A percentile compares a stretch with the other conserved stretches of the same genome.
These are phyloP conservation scores for Anguilla pacifica DNA, from an alignment of 2,797 vertebrate genomes.

Conservation along the genomic window DNA sequence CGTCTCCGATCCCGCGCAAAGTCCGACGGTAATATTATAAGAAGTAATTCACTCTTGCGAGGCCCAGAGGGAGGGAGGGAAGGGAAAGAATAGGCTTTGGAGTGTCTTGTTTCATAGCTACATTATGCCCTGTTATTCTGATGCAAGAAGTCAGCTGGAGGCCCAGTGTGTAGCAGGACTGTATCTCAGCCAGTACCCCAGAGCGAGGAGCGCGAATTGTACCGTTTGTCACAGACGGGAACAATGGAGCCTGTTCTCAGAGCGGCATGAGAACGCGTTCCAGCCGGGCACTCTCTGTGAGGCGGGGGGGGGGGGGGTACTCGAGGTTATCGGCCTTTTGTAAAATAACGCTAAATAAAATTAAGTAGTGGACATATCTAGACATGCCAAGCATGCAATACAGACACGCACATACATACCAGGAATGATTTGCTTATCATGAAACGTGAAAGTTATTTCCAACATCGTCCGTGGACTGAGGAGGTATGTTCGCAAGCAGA, in stretches of 20 bases:
- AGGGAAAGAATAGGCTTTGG: slow-evolving; percentile 17
- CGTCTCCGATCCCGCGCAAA: neutral
- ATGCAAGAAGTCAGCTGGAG: slow-evolving; percentile 59
- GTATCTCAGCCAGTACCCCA: slow-evolving; percentile 51
- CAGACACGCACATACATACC: neutral
- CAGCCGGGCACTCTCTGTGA: slow-evolving; percentile 50
- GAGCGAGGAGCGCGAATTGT: slow-evolving; percentile 51
- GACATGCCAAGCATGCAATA: neutral
- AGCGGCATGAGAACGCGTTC: slow-evolving; percentile 27
- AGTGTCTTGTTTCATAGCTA: slow-evolving; percentile 46
- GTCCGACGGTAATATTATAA: neutral
- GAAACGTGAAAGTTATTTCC: neutral
- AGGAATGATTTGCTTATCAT: neutral
- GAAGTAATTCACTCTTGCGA: neutral
- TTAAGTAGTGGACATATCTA: neutral
- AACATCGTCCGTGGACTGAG: neutral
- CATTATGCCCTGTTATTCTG: slow-evolving; percentile 44
- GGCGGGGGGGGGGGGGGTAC: slow-evolving; percentile 29
- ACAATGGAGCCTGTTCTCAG: slow-evolving; percentile 48
- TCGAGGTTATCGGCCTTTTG: slow-evolving; percentile 39
- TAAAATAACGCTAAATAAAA: neutral
- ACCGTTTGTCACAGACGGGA: slow-evolving; percentile 48
- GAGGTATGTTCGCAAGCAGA: neutral
- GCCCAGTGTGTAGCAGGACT: slow-evolving; percentile 57
- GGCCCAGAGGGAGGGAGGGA: slow-evolving; percentile 1